Evolutionary conservation across 2,113 vertebrate genomes (phyloP).

Genomic region (Peromyscus californicus): DNA sequence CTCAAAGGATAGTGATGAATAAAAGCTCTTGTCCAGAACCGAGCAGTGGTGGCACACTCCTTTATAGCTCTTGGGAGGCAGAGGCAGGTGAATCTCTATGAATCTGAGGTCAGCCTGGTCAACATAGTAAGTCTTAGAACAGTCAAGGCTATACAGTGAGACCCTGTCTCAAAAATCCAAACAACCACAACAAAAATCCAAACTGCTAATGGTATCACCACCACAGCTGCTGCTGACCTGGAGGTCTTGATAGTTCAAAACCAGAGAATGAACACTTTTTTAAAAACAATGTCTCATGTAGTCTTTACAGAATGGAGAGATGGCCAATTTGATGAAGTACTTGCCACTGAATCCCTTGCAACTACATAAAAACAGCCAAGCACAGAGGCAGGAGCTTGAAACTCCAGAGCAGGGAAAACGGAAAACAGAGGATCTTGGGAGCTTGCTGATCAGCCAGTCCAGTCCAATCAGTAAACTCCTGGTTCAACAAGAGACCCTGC

Average conservation of each 20-base stretch:
- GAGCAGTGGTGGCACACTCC: neutral
- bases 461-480: neutral
- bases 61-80: neutral
- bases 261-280: conserved; percentile 24
- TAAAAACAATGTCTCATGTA: neutral
- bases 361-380: too few species aligned
- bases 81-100: neutral
- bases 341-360: neutral
- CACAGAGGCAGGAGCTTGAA: neutral
- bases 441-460: neutral
- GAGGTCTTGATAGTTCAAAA: conserved; percentile 79
- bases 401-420: neutral
- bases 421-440: neutral
- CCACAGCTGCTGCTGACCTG: conserved; percentile 88
- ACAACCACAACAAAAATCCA: conserved; percentile 85
- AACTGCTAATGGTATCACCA: conserved; percentile 84
- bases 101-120: neutral
- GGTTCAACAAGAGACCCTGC: neutral
- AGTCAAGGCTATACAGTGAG: neutral
- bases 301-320: neutral
- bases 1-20: neutral
- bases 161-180: neutral
- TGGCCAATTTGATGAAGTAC: too few species aligned
- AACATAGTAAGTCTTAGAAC: neutral
- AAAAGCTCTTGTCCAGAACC: neutral